Base-by-base conservation (phyloP, 2,113 vertebrate genomes). In the Verasper variegatus region DNA sequence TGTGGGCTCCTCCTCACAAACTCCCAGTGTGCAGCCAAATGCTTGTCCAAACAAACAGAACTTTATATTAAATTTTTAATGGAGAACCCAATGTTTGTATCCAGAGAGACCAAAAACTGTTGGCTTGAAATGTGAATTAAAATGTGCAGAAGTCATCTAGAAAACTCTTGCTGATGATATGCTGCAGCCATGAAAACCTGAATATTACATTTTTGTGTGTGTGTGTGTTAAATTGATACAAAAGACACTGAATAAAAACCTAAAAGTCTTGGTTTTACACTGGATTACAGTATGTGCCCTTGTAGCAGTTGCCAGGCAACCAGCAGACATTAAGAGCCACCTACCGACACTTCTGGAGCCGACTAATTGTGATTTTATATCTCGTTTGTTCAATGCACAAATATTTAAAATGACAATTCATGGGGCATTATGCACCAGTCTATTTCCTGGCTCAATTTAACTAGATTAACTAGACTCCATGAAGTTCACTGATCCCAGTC, bases 281-380 rank as follows among this genome's bases (percentile, higher is more conserved):
- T 26, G 18, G 63, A 65, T 64, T 31, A 31, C 17, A 12, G 7
- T 65, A 27, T 26, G 7, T 26, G 42, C 62, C 17, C 3, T 18
- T 49, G 7, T 65, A 51, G 24, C 63, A 26, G 62, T 65, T 65
- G 45, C 63, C 45, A 65, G 63, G 45, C 17, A 65, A 65, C 42
- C 7, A 11, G 15, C 3, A 51, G 21, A 27, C 3, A 52, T n/a
- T 11, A 51, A 65, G 47, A 65, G 18, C 13, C 8, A 9, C 3
- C 15, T 63, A 18, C 21, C 42, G 18, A 20, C 62, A 26, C 3
- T 4, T 26, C 1, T 62, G 14, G 8, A 63, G n/a, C 40, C 9
- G 13, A 62, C 20, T 26, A 47, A 49, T 49, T 65, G 17, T 49
- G 11, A 63, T 42, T 51, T 21, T 5, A 47, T 24, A 11, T 24